Conservation (phyloP, 2,113 vertebrate genomes). For the Thamnaconus septentrionalis region DNA sequence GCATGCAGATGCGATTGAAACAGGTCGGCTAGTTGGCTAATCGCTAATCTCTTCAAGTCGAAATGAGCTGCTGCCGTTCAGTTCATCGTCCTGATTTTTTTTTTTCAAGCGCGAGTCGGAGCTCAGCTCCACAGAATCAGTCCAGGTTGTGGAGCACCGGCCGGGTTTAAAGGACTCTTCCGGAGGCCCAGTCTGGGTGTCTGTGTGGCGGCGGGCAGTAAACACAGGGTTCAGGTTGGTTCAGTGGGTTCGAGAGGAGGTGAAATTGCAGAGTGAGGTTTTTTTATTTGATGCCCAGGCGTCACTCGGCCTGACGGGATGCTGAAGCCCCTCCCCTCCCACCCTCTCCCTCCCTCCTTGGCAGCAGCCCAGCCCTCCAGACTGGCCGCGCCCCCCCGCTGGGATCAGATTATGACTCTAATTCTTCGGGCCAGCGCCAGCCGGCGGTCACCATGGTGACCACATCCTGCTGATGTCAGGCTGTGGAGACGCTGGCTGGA, state of each 20-base stretch:
- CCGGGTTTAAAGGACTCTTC: no score
- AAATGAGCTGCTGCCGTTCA: no score
- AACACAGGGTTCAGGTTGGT: not conserved
- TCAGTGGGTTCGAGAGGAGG: not conserved
- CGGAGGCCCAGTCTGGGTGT: not conserved
- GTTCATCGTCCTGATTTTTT: no score
- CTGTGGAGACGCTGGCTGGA: not conserved
- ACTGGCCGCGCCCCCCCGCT: slow-evolving; percentile 36
- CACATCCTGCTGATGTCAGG: slow-evolving; percentile 31
- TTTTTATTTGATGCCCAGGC: no score
- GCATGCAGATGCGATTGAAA: no score
- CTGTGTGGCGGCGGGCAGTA: no score
- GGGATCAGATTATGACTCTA: slow-evolving; percentile 61
- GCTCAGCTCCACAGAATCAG: no score
- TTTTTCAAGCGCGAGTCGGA: no score
- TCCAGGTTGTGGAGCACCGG: no score
- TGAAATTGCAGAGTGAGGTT: no score
- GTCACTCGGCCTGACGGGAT: not conserved
- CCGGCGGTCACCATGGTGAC: slow-evolving; percentile 51
- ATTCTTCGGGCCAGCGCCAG: slow-evolving; percentile 30
- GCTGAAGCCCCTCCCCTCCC: not conserved
- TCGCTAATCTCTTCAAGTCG: no score
- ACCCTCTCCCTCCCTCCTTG: not conserved
- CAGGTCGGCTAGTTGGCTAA: no score
- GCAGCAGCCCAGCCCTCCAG: slow-evolving; percentile 14